These are phyloP conservation scores for Cantharis nigra DNA, from an alignment of 2,888 invertebrate species.

Conservation along the genomic window DNA sequence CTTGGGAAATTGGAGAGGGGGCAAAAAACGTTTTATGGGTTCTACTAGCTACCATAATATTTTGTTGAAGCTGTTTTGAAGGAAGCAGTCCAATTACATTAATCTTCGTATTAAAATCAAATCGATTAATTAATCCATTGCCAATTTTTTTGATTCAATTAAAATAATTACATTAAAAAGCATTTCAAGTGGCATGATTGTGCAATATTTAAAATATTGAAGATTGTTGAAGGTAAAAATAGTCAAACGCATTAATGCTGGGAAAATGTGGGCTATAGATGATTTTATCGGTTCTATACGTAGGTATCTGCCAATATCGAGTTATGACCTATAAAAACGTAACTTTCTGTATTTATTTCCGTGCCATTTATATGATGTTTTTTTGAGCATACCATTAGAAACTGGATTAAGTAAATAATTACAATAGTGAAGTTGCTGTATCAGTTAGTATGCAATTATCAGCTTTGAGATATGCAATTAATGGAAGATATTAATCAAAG, in stretches of 20 bases:
- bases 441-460: background rate
- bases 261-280: background rate
- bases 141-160: background rate
- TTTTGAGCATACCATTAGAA: background rate
- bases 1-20: too few species aligned
- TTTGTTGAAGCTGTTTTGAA: background rate
- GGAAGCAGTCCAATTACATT: background rate
- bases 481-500: background rate
- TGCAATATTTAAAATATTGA: conserved; percentile 13
- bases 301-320: background rate
- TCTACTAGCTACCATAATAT: too few species aligned
- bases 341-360: background rate
- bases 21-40: too few species aligned
- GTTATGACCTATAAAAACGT: background rate
- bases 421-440: background rate
- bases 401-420: background rate
- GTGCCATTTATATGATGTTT: background rate
- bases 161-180: background rate
- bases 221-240: conserved; percentile 7
- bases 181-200: conserved; percentile 12
- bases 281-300: background rate
- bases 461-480: background rate
- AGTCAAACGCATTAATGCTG: background rate
- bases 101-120: background rate
- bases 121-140: background rate